These are phyloP conservation scores for Hydroisotoma schaefferi DNA, from an alignment of 2,888 invertebrate species.

Conservation along the genomic window DNA sequence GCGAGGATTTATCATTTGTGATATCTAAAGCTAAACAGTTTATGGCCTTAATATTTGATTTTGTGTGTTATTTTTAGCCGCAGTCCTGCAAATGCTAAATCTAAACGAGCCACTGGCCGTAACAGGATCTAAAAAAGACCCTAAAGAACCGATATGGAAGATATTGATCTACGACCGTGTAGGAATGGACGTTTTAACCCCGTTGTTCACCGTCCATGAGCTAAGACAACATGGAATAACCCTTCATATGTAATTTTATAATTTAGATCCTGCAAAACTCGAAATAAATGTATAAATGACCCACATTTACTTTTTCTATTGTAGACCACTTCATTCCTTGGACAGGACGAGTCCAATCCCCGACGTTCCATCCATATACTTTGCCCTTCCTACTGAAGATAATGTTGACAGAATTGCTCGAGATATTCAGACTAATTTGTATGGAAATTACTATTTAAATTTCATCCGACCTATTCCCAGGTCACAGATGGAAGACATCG, in stretches of 20 bases:
- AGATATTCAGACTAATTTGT: constrained; percentile 69
- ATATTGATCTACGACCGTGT: constrained; percentile 91
- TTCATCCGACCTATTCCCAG: constrained; percentile 93
- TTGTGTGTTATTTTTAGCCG: constrained; percentile 68
- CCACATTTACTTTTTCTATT: no score
- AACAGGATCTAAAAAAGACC: constrained; percentile 57
- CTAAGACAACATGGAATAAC: constrained; percentile 94
- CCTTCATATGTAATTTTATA: constrained; percentile 79
- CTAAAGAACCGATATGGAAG: constrained; percentile 91
- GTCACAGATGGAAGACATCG: constrained; percentile 90
- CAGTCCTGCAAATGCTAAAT: constrained; percentile 92
- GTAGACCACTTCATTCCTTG: constrained; percentile 72
- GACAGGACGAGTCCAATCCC: constrained; percentile 64
- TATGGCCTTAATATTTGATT: no score
- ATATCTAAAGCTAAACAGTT: no score
- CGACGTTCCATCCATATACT: constrained; percentile 98
- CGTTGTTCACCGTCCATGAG: constrained; percentile 91
- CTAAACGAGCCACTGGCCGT: constrained; percentile 58
- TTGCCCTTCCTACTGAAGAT: constrained; percentile 93
- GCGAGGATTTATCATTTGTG: no score
- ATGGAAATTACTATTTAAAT: constrained; percentile 93
- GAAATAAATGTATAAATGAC: no score
- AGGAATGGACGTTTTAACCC: constrained; percentile 98
- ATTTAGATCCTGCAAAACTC: no score
- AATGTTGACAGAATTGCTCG: constrained; percentile 91